Evolutionary conservation across 2,888 invertebrate genomes (phyloP), one percentile per base, ranked within the genome.

Genomic region (Xanthia icteritia): DNA sequence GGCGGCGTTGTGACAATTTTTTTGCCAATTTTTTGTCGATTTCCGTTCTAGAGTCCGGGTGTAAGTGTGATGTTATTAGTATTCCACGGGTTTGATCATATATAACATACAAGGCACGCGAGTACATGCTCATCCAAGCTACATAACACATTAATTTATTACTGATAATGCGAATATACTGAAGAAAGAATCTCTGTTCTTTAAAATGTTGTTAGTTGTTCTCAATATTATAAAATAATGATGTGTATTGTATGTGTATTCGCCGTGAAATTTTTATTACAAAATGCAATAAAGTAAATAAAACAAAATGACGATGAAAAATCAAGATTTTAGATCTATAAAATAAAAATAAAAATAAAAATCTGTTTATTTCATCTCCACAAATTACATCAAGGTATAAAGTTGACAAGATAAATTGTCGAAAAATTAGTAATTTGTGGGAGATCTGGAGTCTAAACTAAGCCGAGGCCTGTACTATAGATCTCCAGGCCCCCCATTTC

Each of bases 171-270:
- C 64, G 17, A 70, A 51, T 31, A 20, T 48, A 51, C 42, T 54
- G 60, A 31, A 76, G 70, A 70, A 31, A 31, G 17, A 70, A 31
- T 51, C 17, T 36, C 42, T 70, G 70, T 77, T 77, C 54, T 68
- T 5, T 63, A 20, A 9, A 51, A 56, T 42, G n/a, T 39, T 31
- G 31, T 11, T 39, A 17, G 11, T 51, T 78, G 51, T 78, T 78
- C 42, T 60, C 42, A 51, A 65, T 63, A 39, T 31, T 42, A 58
- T 23, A n/a, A 36, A 48, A 42, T 42, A 64, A 23, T 69, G 13
- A 9, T 63, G 56, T 5, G 15, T 11, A 23, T 58, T n/a, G n/a
- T n/a, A n/a, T n/a, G n/a, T n/a, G n/a, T n/a, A n/a, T 56, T 42
- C 23, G n/a, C 4, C 20, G 11, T 58, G 11, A 77, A 48, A n/a